Base-by-base conservation (phyloP, 2,797 vertebrate species). In the Xenops minutus region DNA sequence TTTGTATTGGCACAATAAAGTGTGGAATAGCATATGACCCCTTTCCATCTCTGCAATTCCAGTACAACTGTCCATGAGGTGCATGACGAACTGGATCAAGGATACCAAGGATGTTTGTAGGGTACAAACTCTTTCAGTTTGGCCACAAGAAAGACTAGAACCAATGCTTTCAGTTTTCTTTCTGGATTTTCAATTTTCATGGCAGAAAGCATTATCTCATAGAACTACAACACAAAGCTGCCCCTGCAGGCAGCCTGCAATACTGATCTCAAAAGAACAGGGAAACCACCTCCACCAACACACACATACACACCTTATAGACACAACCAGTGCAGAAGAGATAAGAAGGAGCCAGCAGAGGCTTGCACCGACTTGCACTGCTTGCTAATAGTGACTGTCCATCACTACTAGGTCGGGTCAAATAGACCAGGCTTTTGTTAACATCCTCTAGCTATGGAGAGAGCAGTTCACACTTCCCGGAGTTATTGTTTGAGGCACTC, bases 401-500 rank as follows among this genome's bases (percentile, higher is more conserved):
- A 84, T 93, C 76, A 16, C 34, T 72, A 13, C 66, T 29, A 55
- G 83, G 78, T 84, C 34, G 41, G 44, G 82, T 79, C 74, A 92
- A 89, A 88, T 39, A 93, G 79, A 92, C 51, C 29, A 54, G 37
- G 76, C 94, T 94, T 96, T 96, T 96, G 96, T 94, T 90, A 94
- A 92, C 80, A 58, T 86, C 74, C 52, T 71, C 48, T 83, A 89
- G 91, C 88, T 87, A 52, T 55, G 54, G 77, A 86, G 52, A 92
- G 85, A 90, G 94, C 85, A 94, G 88, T 97, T 97, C 93, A 94
- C 96, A 94, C 96, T 94, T 97, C 85, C 92, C 67, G 3, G 76
- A 96, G 91, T 96, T 96, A 96, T 73, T 96, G 96, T 97, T 95
- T 86, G 62, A 94, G 92, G 91, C 89, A 59, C 17, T 93, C 87